Conservation (phyloP, 2,113 vertebrate species). For the Aegotheles bennettii region DNA sequence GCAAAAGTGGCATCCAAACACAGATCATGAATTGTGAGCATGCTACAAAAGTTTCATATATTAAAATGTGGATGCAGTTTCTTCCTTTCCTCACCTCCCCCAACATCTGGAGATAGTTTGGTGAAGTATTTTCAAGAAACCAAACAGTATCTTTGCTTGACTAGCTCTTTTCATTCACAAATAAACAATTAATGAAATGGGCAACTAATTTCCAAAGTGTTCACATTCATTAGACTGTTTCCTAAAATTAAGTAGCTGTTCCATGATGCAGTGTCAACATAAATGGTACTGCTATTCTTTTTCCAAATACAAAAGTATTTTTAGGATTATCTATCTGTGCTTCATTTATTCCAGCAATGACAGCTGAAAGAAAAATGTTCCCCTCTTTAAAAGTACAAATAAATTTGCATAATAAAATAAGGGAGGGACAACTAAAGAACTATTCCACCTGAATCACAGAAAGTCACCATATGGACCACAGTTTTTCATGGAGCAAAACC, state of each 20-base stretch:
- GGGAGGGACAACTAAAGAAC: neutral
- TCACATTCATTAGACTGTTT: conserved; percentile 76
- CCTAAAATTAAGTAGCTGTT: conserved; percentile 75
- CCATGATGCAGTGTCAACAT: conserved; percentile 36
- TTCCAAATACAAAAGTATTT: neutral
- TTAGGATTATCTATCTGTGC: neutral
- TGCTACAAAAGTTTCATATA: conserved; percentile 28
- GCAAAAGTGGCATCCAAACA: conserved; percentile 26
- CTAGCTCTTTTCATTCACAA: conserved; percentile 73
- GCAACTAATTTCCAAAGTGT: conserved; percentile 76
- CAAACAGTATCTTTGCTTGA: conserved; percentile 68
- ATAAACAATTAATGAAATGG: conserved; percentile 81
- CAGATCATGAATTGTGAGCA: conserved; percentile 25
- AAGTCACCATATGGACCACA: neutral
- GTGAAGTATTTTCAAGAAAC: conserved; percentile 70
- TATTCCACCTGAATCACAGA: neutral
- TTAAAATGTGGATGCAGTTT: conserved; percentile 56
- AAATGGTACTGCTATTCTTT: neutral
- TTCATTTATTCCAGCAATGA: neutral
- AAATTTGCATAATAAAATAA: neutral
- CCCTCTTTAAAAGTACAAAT: neutral
- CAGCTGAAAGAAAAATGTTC: neutral
- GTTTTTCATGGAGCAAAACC: neutral
- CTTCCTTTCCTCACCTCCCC: conserved; percentile 15
- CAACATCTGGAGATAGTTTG: conserved; percentile 79